Evolutionary conservation across 2,888 invertebrate genomes (phyloP), one percentile per base, ranked within the genome.

Genomic region (Dryadula phaetusa): DNA sequence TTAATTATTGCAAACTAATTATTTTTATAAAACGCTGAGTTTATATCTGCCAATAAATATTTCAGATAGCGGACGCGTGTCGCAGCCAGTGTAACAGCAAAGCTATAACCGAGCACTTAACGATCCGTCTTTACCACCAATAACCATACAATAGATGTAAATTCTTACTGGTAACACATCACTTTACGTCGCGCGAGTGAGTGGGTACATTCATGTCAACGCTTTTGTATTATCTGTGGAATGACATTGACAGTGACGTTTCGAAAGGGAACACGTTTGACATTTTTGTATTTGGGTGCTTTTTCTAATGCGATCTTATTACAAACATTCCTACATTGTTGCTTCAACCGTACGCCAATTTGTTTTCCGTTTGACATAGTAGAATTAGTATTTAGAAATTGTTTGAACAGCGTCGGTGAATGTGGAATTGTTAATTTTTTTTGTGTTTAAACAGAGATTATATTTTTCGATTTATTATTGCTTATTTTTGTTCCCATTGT

Each of bases 381-480:
- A 52, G 49, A 56, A 34, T 18, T 60, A 32, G 63, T 49, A 69
- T 60, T 44, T 62, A 62, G 54, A 68, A 67, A 56, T 34, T 56
- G 34, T 65, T 37, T 56, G 10, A 40, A 32, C 62, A 47, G 70
- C 69, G 67, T 76, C 78, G 76, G 75, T 79, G 74, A 80, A 82
- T 80, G 84, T 84, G 84, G 85, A 87, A 87, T 90, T 91, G 89
- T 90, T 91, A 74, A 85, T 86, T 79, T 84, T 79, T 84, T 84
- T 83, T 86, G 77, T 82, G 66, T 62, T 85, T 87, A 83, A 77
- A 79, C 86, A 89, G 86, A 90, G 86, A 87, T 87, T 90, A 89
- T 91, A 90, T 92, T 91, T 91, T 91, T 90, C 82, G 90, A 91
- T 86, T 87, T 82, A 85, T 85, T 86, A 86, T 86, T 86, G 77